A percentile compares a stretch with the other conserved stretches of the same genome.
These are phyloP conservation scores for Orchesellides sinensis DNA, from an alignment of 2,888 invertebrate species.

Conservation along the genomic window DNA sequence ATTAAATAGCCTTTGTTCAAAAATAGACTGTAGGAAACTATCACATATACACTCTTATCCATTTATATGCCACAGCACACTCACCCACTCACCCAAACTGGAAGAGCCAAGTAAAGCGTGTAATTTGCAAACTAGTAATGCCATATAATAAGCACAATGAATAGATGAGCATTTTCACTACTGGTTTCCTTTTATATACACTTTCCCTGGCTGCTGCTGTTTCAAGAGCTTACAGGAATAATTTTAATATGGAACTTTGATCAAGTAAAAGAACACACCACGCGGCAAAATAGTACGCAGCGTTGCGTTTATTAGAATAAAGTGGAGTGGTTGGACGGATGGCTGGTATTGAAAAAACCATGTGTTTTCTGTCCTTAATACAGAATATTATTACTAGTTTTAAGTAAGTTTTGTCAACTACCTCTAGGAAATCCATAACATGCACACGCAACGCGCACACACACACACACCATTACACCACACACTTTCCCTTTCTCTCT, in stretches of 20 bases:
- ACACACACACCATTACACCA: neutral
- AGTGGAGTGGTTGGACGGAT: too few species aligned
- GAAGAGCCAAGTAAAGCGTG: constrained; percentile 1
- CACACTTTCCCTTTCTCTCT: too few species aligned
- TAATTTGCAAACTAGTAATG: neutral
- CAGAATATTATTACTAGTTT: neutral
- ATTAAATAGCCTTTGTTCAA: too few species aligned
- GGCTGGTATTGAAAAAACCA: too few species aligned
- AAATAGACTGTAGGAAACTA: too few species aligned
- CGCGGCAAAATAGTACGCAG: neutral
- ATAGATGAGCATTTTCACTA: neutral
- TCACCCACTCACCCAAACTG: constrained; percentile 8
- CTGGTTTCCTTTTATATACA: neutral
- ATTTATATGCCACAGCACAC: neutral
- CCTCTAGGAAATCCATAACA: constrained; percentile 5
- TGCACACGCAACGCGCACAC: constrained; percentile 8
- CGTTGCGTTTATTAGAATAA: neutral
- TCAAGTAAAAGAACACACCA: neutral
- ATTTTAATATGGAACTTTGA: constrained; percentile 29
- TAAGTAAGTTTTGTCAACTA: neutral
- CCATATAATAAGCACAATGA: neutral
- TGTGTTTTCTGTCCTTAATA: neutral
- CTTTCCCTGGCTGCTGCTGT: neutral
- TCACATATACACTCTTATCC: neutral
- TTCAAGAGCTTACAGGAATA: constrained; percentile 13